Base-by-base conservation (phyloP, 2,888 invertebrate genomes). In the Baronia brevicornis region DNA sequence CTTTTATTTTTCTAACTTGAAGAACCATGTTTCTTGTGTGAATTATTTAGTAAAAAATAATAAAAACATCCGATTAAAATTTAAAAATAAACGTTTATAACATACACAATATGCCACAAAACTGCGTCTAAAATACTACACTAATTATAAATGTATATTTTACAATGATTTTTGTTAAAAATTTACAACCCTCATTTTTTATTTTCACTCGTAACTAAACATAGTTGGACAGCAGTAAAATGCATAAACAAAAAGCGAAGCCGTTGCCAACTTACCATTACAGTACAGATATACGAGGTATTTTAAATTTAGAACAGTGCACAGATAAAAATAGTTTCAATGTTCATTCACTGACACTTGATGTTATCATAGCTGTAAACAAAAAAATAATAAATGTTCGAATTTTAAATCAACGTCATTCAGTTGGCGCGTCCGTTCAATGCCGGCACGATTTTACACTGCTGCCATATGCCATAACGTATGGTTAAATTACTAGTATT, bases 261-360 rank as follows among this genome's bases (percentile, higher is more conserved):
- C 37, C 34, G 32, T 33, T 51, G 44, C 49, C 51, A 52, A 54
- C 54, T 54, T 51, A 54, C 54, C 54, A 54, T 54, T 39, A 35
- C 29, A 20, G 10, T 13, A 18, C 5, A 28, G 2, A 25, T 23
- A n/a, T n/a, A n/a, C n/a, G n/a, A n/a, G n/a, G n/a, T n/a, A n/a
- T n/a, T n/a, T n/a, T n/a, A n/a, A n/a, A n/a, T n/a, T n/a, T n/a
- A n/a, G n/a, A n/a, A n/a, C n/a, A n/a, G n/a, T n/a, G n/a, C n/a
- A n/a, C n/a, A n/a, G n/a, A n/a, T n/a, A n/a, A n/a, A n/a, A n/a
- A n/a, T n/a, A n/a, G n/a, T n/a, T n/a, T n/a, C n/a, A n/a, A n/a
- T n/a, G n/a, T n/a, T n/a, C 8, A n/a, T 12, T 11, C 7, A 30
- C 3, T 14, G 15, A 21, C 11, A 20, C 20, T 2, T 5, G 5